A percentile compares a stretch with the other conserved stretches of the same genome.
These are phyloP conservation scores for Cygnus buccinator DNA, from an alignment of 2,113 vertebrate genomes.

Conservation along the genomic window DNA sequence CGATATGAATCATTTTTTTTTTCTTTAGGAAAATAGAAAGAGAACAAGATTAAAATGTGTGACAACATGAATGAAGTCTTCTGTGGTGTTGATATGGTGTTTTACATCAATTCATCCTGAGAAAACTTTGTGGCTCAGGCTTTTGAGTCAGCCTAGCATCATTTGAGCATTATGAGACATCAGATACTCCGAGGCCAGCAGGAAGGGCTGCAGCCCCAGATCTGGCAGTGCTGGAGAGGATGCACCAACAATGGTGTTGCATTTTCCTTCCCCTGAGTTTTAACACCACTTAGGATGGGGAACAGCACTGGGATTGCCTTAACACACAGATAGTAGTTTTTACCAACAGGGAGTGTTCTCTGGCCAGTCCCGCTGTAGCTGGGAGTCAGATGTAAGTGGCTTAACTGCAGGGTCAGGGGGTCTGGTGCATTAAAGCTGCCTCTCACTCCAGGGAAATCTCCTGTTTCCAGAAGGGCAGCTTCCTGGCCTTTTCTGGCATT, in stretches of 20 bases:
- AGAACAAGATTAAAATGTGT: neutral
- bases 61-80: neutral
- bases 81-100: neutral
- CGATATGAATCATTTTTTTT: neutral
- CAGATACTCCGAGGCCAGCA: neutral
- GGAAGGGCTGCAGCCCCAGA: neutral
- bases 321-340: neutral
- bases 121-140: neutral
- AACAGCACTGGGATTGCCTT: neutral
- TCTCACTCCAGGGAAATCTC: neutral
- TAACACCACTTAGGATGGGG: neutral
- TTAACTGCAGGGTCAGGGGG: neutral
- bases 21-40: neutral
- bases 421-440: neutral
- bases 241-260: neutral
- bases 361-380: neutral
- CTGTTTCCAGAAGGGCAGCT: neutral
- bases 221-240: rapidly evolving
- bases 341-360: neutral
- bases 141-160: neutral
- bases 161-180: neutral
- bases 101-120: neutral
- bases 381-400: neutral
- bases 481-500: neutral
- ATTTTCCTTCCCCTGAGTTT: neutral